A percentile compares a stretch with the other conserved stretches of the same genome.
These are phyloP conservation scores for Sialia sialis DNA, from an alignment of 2,113 vertebrate genomes.

Conservation along the genomic window DNA sequence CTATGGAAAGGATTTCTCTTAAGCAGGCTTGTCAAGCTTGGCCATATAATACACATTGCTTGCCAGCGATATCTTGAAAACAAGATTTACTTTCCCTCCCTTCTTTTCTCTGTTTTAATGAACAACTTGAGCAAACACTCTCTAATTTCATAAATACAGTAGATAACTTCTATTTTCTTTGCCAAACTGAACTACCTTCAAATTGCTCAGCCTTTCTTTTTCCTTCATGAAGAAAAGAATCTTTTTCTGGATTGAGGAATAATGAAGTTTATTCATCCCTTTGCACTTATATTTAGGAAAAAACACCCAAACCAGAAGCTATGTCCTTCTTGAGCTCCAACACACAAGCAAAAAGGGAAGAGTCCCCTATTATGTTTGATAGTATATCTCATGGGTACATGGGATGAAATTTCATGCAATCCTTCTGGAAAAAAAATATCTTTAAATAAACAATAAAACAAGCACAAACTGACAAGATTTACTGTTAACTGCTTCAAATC, in stretches of 20 bases:
- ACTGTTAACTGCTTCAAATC: background rate
- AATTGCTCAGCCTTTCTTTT: background rate
- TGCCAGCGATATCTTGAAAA: background rate
- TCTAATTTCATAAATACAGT: background rate
- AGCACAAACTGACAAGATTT: background rate
- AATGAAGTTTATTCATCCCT: background rate
- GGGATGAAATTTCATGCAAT: background rate
- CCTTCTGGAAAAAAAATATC: background rate
- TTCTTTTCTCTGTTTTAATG: background rate
- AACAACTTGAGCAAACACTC: rapidly evolving
- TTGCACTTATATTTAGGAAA: background rate
- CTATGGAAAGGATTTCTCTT: background rate
- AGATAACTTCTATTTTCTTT: background rate
- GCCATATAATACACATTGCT: background rate
- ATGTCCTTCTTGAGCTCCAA: background rate
- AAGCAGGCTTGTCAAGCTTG: background rate
- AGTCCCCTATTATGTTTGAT: background rate
- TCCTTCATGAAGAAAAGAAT: background rate
- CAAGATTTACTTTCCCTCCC: rapidly evolving
- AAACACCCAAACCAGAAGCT: background rate
- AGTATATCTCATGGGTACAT: background rate
- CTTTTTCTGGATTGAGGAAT: background rate
- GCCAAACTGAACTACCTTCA: background rate
- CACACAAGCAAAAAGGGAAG: background rate
- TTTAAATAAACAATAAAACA: background rate